These are phyloP conservation scores for Palythoa heliodiscus DNA, from an alignment of 92 coral and sea anemone species.

Conservation along the genomic window DNA sequence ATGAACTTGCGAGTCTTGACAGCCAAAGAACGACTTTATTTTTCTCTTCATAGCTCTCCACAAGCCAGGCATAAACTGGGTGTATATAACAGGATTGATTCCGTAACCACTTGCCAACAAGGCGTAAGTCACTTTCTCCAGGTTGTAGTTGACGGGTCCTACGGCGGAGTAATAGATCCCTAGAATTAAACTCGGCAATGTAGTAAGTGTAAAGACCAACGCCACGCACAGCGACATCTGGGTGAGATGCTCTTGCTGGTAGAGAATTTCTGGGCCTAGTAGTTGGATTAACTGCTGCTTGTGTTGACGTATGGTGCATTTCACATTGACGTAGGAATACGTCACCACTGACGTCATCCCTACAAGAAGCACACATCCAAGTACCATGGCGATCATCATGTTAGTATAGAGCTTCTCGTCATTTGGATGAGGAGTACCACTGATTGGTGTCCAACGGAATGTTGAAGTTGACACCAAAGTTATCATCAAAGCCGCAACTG, in stretches of 20 bases:
- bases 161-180: background rate
- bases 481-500: background rate
- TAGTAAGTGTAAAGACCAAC: background rate
- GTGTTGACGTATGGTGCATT: conserved; percentile 14
- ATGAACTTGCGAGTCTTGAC: conserved; percentile 25
- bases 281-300: conserved; percentile 22
- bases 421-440: background rate
- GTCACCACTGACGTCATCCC: background rate
- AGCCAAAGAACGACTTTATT: conserved; percentile 8
- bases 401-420: background rate
- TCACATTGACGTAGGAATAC: conserved; percentile 5
- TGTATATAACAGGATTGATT: conserved; percentile 6
- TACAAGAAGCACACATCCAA: background rate
- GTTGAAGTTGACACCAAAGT: conserved; percentile 30
- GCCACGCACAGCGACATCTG: conserved; percentile 12
- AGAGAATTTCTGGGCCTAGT: conserved; percentile 11
- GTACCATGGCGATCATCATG: background rate
- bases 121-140: conserved; percentile 4
- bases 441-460: background rate
- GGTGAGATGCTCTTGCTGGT: background rate
- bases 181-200: background rate
- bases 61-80: conserved; percentile 18
- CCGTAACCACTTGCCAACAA: conserved; percentile 1
- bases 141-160: background rate
- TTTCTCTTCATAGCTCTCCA: conserved; percentile 28